Percentiles rank a stretch among this genome's conserved stretches.
Conservation (phyloP, 92 coral and sea anemone genomes). For the Epizoanthus ramosus region DNA sequence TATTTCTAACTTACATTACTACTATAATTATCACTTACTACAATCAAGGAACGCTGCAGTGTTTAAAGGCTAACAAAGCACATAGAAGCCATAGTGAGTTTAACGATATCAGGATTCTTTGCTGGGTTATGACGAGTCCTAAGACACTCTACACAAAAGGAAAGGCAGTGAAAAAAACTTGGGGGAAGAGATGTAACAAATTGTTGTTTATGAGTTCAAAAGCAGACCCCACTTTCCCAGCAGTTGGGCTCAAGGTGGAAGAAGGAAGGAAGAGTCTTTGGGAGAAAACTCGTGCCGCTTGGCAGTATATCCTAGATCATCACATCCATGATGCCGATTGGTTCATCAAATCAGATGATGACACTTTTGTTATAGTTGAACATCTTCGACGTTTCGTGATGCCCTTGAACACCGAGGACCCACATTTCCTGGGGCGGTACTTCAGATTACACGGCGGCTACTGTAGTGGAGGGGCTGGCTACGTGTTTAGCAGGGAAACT, state of each 20-base stretch:
- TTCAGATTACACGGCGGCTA: slow-evolving; percentile 34
- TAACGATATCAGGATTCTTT: slow-evolving; percentile 59
- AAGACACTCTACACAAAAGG: slow-evolving; percentile 64
- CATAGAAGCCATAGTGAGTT: too few species aligned
- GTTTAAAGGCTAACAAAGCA: slow-evolving; percentile 23
- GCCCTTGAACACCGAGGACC: slow-evolving; percentile 38
- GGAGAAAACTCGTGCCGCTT: slow-evolving; percentile 47
- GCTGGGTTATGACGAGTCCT: slow-evolving; percentile 94
- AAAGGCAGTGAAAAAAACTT: slow-evolving; percentile 68
- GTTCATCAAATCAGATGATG: slow-evolving; percentile 54
- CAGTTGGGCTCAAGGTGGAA: slow-evolving; percentile 39
- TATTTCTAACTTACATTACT: slow-evolving; percentile 12
- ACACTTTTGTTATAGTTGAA: slow-evolving; percentile 52
- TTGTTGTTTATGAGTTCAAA: slow-evolving; percentile 43
- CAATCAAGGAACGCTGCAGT: slow-evolving; percentile 39
- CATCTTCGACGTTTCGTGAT: slow-evolving; percentile 42
- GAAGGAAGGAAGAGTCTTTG: slow-evolving; percentile 45
- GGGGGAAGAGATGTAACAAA: slow-evolving; percentile 58
- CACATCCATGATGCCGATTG: slow-evolving; percentile 51
- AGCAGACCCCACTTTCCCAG: slow-evolving; percentile 37
- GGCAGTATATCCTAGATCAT: slow-evolving; percentile 43
- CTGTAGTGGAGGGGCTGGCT: slow-evolving; percentile 59
- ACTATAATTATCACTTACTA: neutral
- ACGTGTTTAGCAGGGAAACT: slow-evolving; percentile 53
- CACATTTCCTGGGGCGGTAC: slow-evolving; percentile 52